A percentile compares a stretch with the other conserved stretches of the same genome.
These are phyloP conservation scores for Saccostrea cuccullata DNA, from an alignment of 1,140 invertebrate genomes.

Conservation along the genomic window DNA sequence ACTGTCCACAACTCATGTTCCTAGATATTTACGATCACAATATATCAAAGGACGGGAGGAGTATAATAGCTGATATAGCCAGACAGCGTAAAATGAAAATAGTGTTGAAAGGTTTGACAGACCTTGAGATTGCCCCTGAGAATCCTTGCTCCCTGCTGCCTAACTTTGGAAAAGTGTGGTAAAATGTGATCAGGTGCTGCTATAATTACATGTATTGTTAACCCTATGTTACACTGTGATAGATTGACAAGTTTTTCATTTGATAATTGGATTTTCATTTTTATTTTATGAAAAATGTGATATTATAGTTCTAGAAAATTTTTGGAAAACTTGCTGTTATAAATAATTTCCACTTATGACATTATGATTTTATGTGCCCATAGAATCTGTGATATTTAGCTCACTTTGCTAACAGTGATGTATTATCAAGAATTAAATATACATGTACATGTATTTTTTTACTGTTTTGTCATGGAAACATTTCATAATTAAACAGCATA, in stretches of 20 bases:
- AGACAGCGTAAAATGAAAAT: slow-evolving; percentile 51
- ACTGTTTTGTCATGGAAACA: too few species aligned
- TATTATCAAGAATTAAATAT: too few species aligned
- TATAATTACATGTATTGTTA: not conserved
- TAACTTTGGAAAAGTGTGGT: slow-evolving; percentile 56
- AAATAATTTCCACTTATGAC: not conserved
- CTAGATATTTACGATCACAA: slow-evolving; percentile 65
- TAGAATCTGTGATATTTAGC: not conserved
- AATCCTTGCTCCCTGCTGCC: slow-evolving; percentile 54
- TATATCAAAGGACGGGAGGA: slow-evolving; percentile 51
- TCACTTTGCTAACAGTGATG: not conserved
- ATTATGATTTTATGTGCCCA: not conserved
- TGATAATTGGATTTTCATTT: not conserved
- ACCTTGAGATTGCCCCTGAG: slow-evolving; percentile 50
- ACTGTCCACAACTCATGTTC: slow-evolving; percentile 50
- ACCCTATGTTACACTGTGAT: not conserved
- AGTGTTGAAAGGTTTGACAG: slow-evolving; percentile 50
- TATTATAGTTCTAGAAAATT: not conserved
- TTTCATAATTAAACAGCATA: too few species aligned
- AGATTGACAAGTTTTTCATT: not conserved
- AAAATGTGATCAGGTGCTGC: not conserved
- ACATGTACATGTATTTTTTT: too few species aligned
- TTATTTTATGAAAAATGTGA: not conserved
- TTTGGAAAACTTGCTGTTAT: not conserved
- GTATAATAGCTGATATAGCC: slow-evolving; percentile 54